Evolutionary conservation across 2,797 vertebrate genomes (phyloP).

Genomic region (Crocidura indochinensis): DNA sequence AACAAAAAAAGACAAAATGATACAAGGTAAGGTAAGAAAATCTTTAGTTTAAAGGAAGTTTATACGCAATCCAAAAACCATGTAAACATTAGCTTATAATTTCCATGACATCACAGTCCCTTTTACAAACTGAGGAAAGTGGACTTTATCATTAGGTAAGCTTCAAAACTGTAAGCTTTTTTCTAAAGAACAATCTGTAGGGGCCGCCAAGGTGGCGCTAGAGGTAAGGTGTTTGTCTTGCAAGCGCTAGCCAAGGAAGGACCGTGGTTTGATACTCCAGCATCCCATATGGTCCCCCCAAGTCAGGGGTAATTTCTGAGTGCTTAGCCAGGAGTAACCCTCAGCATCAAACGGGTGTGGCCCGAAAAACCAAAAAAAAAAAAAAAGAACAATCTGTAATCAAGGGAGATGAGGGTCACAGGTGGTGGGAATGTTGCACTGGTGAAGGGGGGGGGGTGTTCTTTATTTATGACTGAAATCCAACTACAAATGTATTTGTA

Average conservation of each 20-base stretch:
- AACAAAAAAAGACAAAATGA: conserved; percentile 20
- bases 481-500: background rate
- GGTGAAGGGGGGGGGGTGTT: no score
- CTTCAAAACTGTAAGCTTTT: background rate
- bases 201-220: no score
- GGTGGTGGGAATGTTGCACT: no score
- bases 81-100: conserved; percentile 27
- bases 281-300: no score
- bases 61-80: conserved; percentile 19
- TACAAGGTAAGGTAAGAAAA: conserved; percentile 8
- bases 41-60: background rate
- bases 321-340: no score
- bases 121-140: conserved; percentile 56
- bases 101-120: background rate
- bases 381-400: background rate
- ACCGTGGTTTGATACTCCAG: no score
- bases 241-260: no score
- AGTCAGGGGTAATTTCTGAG: no score
- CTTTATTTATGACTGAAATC: background rate
- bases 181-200: background rate
- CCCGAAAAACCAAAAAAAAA: no score
- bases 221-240: no score
- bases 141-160: conserved; percentile 32
- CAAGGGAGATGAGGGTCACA: no score
- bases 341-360: no score